Conservation (phyloP, 2,888 invertebrate species). For the Heterodera filipjevi region DNA sequence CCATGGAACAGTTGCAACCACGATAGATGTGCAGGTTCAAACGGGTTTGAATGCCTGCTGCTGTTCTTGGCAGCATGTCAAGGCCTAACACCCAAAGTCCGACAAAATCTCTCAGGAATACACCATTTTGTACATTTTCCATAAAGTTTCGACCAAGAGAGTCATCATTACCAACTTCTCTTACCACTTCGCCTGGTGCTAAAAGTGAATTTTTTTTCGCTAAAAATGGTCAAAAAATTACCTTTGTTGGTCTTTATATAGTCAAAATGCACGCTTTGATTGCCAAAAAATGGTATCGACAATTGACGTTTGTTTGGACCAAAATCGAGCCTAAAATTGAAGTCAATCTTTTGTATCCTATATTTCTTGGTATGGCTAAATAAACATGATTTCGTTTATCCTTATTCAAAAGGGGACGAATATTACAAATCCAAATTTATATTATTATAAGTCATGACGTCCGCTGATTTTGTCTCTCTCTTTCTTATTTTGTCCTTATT, state of each 20-base stretch:
- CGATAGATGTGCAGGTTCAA: neutral
- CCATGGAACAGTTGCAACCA: constrained; percentile 3
- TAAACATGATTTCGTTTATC: too few relatives aligned
- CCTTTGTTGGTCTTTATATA: neutral
- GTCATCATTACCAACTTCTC: neutral
- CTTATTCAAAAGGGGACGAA: neutral
- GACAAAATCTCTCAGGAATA: neutral
- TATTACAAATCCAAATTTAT: too few relatives aligned
- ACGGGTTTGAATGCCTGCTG: neutral
- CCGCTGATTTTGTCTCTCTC: too few relatives aligned
- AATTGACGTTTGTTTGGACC: neutral
- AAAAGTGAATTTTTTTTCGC: neutral
- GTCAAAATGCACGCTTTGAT: neutral
- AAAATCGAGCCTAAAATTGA: neutral
- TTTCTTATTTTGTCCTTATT: too few relatives aligned
- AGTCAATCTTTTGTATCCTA: too few relatives aligned
- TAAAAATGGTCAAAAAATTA: neutral
- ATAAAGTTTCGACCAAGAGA: neutral
- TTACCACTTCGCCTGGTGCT: neutral
- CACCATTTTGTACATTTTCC: neutral
- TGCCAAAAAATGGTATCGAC: neutral
- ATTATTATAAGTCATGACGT: too few relatives aligned
- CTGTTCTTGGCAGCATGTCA: neutral
- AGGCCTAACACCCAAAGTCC: neutral
- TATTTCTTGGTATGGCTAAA: too few relatives aligned